Base-by-base conservation (phyloP, 1,140 invertebrate genomes). In the Solen grandis region DNA sequence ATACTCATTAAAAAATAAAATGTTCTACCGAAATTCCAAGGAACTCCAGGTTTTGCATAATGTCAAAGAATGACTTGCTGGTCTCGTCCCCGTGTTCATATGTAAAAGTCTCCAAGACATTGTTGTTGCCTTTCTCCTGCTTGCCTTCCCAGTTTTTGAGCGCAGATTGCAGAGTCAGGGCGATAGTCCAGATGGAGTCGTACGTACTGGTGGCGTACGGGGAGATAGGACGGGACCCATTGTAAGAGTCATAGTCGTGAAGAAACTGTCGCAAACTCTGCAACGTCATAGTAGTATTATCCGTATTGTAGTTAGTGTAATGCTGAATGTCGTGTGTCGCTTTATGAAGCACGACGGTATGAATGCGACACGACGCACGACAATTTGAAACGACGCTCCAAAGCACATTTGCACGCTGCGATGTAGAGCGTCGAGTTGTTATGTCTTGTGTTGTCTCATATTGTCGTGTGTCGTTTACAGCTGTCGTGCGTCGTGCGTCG, bases 131-230 rank as follows among this genome's bases (percentile, higher is more conserved):
- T 38, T 41, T 5, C 0, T 36, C 46, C n/a, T 13, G 27, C 2
- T 33, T 68, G 13, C 68, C 14, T 31, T 70, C 35, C n/a, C 54
- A 54, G 66, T 14, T 74, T 16, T 69, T 90, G 84, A 89, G 69
- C 1, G 94, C 93, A 79, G 92, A 92, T 65, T 93, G 92, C 50
- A 97, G 89, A 0, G 95, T 95, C 16, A 97, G 86, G 0, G 96
- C 96, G 81, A 97, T 96, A 0, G 96, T 95, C 96, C 96, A 97
- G 0, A 97, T 95, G 0, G 97, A 96, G 86, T 98, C 97, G 88
- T 97, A 98, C 0, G 96, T 95, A 87, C 96, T 95, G 0, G 95
- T 94, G 0, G 96, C 95, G 86, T 94, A 96, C 60, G 94, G 94
- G 0, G 87, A 89, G 54, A 87, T 69, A 0, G 95, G 95, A 13